These are phyloP conservation scores for Brachystomella parvula DNA, from an alignment of 1,140 invertebrate genomes.

Conservation along the genomic window DNA sequence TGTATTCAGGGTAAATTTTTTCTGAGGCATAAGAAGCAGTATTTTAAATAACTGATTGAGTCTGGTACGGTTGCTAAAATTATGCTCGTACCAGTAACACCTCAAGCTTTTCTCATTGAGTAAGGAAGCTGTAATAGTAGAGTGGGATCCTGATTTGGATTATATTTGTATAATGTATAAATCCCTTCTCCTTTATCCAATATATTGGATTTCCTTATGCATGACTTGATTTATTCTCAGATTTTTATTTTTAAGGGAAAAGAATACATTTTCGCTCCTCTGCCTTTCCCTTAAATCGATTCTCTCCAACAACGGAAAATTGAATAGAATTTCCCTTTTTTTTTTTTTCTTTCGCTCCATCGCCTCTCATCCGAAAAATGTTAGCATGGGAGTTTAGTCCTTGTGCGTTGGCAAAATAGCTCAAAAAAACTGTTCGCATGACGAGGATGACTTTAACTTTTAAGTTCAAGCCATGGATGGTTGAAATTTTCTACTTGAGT, in stretches of 20 bases:
- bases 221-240: conserved; percentile 12
- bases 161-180: not conserved
- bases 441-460: not conserved
- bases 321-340: not conserved
- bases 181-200: not conserved
- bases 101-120: no score
- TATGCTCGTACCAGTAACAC: no score
- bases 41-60: no score
- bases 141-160: not conserved
- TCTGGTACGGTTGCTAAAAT: no score
- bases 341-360: not conserved
- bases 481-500: conserved; percentile 26
- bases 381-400: not conserved
- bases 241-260: conserved; percentile 9
- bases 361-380: not conserved
- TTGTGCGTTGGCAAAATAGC: no score
- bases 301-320: no score
- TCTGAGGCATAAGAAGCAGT: no score
- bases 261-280: not conserved
- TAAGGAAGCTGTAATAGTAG: not conserved
- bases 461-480: not conserved
- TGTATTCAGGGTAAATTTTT: no score
- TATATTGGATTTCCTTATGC: conserved; percentile 8
- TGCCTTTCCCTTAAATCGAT: conserved; percentile 10
- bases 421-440: no score